Percentiles rank a stretch among this genome's conserved stretches.
Evolutionary conservation across 1,140 invertebrate genomes (phyloP).

Genomic region (Chrysomallon squamiferum): DNA sequence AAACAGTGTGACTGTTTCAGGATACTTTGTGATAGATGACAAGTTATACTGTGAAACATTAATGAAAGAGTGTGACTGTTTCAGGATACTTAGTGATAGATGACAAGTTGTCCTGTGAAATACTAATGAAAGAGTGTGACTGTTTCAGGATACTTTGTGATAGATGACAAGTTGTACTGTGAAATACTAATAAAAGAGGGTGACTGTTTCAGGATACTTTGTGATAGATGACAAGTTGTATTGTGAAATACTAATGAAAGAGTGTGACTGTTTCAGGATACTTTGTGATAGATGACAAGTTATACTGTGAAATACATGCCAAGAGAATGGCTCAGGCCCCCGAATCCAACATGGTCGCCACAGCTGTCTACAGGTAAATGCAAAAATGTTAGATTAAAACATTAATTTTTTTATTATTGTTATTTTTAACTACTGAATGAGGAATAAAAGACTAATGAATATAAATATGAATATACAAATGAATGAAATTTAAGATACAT

Average conservation of each 20-base stretch:
- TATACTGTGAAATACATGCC: constrained; percentile 96
- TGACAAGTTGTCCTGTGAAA: too few species aligned
- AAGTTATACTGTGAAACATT: constrained; percentile 96
- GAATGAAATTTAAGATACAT: too few species aligned
- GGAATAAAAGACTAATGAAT: too few species aligned
- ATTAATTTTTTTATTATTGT: too few species aligned
- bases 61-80: too few species aligned
- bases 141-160: constrained; percentile 84
- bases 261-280: constrained; percentile 77
- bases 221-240: constrained; percentile 95
- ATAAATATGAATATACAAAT: too few species aligned
- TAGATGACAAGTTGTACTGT: constrained; percentile 95
- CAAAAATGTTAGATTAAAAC: too few species aligned
- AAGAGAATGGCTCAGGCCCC: constrained; percentile 59
- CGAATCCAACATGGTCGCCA: constrained; percentile 48
- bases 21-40: constrained; percentile 94
- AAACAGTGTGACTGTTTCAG: constrained; percentile 51
- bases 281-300: constrained; percentile 93
- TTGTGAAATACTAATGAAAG: constrained; percentile 95
- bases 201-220: constrained; percentile 82
- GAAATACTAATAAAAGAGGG: too few species aligned
- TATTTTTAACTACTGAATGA: too few species aligned
- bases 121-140: too few species aligned
- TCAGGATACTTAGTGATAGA: too few species aligned
- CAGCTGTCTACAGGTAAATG: constrained; percentile 42